Evolutionary conservation across 1,140 invertebrate genomes (phyloP), one percentile per base, ranked within the genome.

Genomic region (Lerema accius): DNA sequence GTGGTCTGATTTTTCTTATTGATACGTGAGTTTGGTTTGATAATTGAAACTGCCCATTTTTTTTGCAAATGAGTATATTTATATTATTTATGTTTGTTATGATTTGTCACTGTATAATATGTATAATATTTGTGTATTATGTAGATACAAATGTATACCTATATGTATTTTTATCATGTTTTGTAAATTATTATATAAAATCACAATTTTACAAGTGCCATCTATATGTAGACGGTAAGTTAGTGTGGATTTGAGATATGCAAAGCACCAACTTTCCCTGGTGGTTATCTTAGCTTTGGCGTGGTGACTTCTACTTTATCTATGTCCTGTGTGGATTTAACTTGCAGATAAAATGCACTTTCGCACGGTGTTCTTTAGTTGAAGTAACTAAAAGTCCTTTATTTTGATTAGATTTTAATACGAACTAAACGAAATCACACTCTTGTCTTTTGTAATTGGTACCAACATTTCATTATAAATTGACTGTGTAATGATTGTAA

Each of bases 191-290:
- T 7, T 32, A 19, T 17, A 48, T 23, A 32, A 39, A 51, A 63
- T 55, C 50, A 16, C 37, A n/a, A n/a, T 49, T 51, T 32, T 10
- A 4, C 9, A 39, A 51, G 16, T 68, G 72, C 65, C 65, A 71
- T 75, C 62, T 64, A 62, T 37, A 42, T 65, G 23, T 55, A 59
- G 71, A 71, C 73, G 73, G 78, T 77, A 83, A 83, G 80, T 82
- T 85, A 85, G 82, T 83, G 82, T 85, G 80, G 73, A 63, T 40
- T 26, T 13, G 19, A 40, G n/a, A 55, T 42, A 42, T 55, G 50
- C 50, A 55, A 55, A 13, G 50, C 50, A 53, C 50, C 37, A 26
- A 4, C 37, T 35, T 32, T 37, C 35, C 19, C 37, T 23, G 50
- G 50, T 53, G 50, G 48, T 49, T 14, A 7, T 45, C 19, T 56